A percentile compares a stretch with the other conserved stretches of the same genome.
phyloP scores from a whole-genome alignment of 2,113 vertebrate genomes.

The Tragelaphus buxtoni region DNA sequence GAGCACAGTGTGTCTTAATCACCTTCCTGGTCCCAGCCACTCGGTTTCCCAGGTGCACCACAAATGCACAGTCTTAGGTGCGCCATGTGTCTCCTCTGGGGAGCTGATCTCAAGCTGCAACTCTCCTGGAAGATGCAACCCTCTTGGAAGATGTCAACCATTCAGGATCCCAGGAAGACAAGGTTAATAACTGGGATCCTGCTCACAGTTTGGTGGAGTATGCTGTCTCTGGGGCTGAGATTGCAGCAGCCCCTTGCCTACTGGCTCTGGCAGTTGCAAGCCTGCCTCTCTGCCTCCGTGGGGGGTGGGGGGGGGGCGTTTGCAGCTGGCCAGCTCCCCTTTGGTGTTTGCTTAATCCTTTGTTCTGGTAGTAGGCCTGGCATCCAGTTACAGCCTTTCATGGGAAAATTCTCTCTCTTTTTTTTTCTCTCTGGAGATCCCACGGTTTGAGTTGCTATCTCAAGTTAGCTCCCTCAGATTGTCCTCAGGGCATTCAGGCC shows the following conservation, averaged over 20 bases:
- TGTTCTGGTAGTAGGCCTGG: not conserved
- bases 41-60: rapidly evolving
- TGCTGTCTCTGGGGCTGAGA: rapidly evolving
- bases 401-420: not conserved
- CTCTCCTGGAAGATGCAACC: not conserved
- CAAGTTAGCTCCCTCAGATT: not conserved
- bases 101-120: not conserved
- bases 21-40: not conserved
- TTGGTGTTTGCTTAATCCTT: not conserved
- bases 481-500: not conserved
- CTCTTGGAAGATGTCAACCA: not conserved
- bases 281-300: not conserved
- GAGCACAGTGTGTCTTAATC: not conserved
- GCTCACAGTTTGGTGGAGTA: not conserved
- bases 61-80: not conserved
- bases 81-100: not conserved
- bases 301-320: not conserved
- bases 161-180: not conserved
- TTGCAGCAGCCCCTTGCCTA: not conserved
- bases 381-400: not conserved
- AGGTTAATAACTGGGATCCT: not conserved
- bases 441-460: not conserved
- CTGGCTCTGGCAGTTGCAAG: not conserved
- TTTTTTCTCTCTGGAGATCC: not conserved
- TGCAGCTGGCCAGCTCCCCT: not conserved